These are phyloP conservation scores for Heliconius eleuchia DNA, from an alignment of 1,140 invertebrate species.

Conservation along the genomic window DNA sequence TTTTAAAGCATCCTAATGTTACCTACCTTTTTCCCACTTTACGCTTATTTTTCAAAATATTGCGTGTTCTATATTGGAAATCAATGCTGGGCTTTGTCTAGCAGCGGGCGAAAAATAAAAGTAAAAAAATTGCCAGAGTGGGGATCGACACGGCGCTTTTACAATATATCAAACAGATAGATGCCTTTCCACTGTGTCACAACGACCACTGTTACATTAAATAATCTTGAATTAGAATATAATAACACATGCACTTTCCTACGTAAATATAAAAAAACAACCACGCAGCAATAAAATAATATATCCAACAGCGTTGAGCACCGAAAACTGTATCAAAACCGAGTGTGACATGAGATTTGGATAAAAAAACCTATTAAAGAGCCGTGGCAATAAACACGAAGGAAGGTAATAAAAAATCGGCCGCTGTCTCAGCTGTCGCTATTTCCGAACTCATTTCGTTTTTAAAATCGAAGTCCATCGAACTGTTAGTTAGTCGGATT, in stretches of 20 bases:
- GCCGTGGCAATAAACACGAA: slow-evolving; percentile 70
- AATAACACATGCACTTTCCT: background rate
- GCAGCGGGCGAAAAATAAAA: background rate
- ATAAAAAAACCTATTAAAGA: slow-evolving; percentile 71
- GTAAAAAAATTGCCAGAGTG: background rate
- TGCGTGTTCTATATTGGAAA: background rate
- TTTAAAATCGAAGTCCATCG: slow-evolving; percentile 75
- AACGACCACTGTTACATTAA: background rate
- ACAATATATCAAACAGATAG: background rate
- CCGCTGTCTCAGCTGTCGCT: slow-evolving; percentile 77
- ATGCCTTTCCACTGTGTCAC: background rate
- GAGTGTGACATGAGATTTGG: slow-evolving; percentile 48
- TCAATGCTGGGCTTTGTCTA: background rate
- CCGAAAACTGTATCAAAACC: slow-evolving; percentile 62
- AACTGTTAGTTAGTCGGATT: slow-evolving; percentile 56
- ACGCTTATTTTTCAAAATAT: background rate
- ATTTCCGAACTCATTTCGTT: slow-evolving; percentile 71
- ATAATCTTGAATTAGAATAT: background rate
- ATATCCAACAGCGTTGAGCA: background rate
- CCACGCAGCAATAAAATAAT: background rate
- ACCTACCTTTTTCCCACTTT: background rate
- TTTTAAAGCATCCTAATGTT: background rate
- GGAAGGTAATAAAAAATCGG: slow-evolving; percentile 75
- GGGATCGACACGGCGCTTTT: background rate
- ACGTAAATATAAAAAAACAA: background rate